Evolutionary conservation across 2,113 vertebrate species (phyloP).

Genomic region (Cololabis saira): DNA sequence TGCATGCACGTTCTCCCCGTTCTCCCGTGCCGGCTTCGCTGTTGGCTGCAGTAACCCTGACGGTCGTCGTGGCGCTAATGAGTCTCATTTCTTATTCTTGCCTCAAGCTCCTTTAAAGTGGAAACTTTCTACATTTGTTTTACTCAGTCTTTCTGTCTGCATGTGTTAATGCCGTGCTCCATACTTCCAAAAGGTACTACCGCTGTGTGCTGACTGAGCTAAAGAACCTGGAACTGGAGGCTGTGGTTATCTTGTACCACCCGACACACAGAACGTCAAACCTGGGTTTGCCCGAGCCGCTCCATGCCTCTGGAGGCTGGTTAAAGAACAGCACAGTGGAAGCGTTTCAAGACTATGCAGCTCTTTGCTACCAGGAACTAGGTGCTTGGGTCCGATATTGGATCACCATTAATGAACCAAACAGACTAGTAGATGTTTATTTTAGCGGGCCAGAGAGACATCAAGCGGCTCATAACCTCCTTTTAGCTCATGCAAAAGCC

Average conservation of each 20-base stretch:
- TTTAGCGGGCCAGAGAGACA: constrained; percentile 80
- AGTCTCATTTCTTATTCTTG: no score
- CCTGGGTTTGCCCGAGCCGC: constrained; percentile 82
- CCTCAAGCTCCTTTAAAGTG: no score
- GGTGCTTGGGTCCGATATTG: constrained; percentile 88
- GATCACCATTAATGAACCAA: constrained; percentile 97
- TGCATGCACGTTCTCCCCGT: no score
- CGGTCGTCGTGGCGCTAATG: no score
- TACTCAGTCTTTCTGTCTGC: background rate
- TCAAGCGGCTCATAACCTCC: constrained; percentile 85
- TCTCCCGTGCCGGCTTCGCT: no score
- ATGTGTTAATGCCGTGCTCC: constrained; percentile 1
- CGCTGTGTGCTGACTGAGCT: constrained; percentile 88
- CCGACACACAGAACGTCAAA: constrained; percentile 83
- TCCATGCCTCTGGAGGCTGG: constrained; percentile 88
- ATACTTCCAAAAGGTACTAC: constrained; percentile 82
- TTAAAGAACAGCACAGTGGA: constrained; percentile 82
- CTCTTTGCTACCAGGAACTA: constrained; percentile 89
- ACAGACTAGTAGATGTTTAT: constrained; percentile 85
- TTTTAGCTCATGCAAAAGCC: constrained; percentile 89
- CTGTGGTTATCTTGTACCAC: constrained; percentile 89
- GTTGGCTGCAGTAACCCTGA: no score
- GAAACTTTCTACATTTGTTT: background rate
- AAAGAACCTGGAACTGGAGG: constrained; percentile 79
- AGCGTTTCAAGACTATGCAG: constrained; percentile 88